Evolutionary conservation across 2,113 vertebrate genomes (phyloP), one percentile per base, ranked within the genome.

Genomic region (Empidonax alnorum): DNA sequence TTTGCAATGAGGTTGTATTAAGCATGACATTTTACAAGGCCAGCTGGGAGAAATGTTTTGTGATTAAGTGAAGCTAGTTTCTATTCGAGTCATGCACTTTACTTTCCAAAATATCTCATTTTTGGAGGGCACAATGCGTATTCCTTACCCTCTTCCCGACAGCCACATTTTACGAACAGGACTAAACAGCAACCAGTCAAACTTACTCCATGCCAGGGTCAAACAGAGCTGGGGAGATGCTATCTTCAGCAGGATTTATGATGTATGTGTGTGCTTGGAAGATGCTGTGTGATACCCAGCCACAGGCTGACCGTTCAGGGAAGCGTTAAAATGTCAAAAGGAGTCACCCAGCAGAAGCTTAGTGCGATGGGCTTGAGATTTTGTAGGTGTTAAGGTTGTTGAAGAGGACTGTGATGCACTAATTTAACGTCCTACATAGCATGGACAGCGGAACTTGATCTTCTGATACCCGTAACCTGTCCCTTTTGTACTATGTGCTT

Each of bases 21-120:
- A 82, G 65, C 0, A 3, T 84, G 90, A 67, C 82, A 87, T 91
- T 94, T 94, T 94, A 84, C 82, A 90, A 89, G 90, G 92, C 90
- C 82, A 90, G 44, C 42, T 55, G 84, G 92, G 82, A 89, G 65
- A 79, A 90, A 83, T 30, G 41, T 49, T 93, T 92, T n/a, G 10
- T 90, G 87, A 86, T 93, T 35, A 95, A 89, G 77, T 20, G 55
- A 92, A 85, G 50, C 23, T 25, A 5, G 4, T 85, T 90, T 91
- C 90, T 84, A 87, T 76, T 28, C 1, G 6, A 87, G 47, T 58
- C 52, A 17, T 49, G 42, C 28, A 28, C 30, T 66, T 93, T 79
- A 28, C 46, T 86, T 58, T 81, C 30, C 21, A 39, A 49, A 94
- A 81, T 20, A 46, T 79, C 50, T 84, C 49, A 44, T 39, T 90